Evolutionary conservation across 2,888 invertebrate species (phyloP).

Genomic region (Tetramorium bicarinatum): DNA sequence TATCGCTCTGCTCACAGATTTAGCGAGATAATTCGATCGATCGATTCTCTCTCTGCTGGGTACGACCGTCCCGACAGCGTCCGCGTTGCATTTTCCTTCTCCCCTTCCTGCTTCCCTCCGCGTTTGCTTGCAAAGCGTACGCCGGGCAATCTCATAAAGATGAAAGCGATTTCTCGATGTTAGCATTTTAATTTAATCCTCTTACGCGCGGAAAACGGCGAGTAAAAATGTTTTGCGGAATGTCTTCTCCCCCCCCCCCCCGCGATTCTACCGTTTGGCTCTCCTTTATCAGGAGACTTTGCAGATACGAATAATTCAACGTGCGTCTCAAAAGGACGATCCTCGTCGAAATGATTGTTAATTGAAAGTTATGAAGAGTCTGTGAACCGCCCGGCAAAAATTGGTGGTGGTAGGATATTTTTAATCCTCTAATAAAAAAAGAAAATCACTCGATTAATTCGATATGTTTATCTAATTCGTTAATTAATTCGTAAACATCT

Average conservation of each 20-base stretch:
- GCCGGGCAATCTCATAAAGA: slow-evolving; percentile 55
- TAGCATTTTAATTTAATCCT: slow-evolving; percentile 57
- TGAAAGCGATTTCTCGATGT: slow-evolving; percentile 57
- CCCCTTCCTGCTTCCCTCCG: neutral
- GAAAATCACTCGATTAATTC: neutral
- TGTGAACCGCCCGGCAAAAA: neutral
- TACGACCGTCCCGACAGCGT: slow-evolving; percentile 8
- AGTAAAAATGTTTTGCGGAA: slow-evolving; percentile 54
- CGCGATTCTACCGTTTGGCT: slow-evolving; percentile 29
- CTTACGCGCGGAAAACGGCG: slow-evolving; percentile 53
- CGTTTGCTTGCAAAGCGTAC: slow-evolving; percentile 47
- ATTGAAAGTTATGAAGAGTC: slow-evolving; percentile 15
- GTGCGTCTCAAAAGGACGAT: slow-evolving; percentile 4
- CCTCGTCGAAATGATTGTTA: slow-evolving; percentile 17
- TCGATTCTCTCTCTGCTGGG: neutral
- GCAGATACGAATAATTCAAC: slow-evolving; percentile 11
- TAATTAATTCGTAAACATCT: neutral
- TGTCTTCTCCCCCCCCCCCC: neutral
- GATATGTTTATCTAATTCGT: neutral
- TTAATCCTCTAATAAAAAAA: neutral
- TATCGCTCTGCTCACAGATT: slow-evolving; percentile 30
- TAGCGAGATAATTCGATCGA: slow-evolving; percentile 55
- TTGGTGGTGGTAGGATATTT: neutral
- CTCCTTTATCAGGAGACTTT: slow-evolving; percentile 34
- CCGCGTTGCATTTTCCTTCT: slow-evolving; percentile 28